Conservation (phyloP, 2,888 invertebrate genomes). For the Andrena flavipes region DNA sequence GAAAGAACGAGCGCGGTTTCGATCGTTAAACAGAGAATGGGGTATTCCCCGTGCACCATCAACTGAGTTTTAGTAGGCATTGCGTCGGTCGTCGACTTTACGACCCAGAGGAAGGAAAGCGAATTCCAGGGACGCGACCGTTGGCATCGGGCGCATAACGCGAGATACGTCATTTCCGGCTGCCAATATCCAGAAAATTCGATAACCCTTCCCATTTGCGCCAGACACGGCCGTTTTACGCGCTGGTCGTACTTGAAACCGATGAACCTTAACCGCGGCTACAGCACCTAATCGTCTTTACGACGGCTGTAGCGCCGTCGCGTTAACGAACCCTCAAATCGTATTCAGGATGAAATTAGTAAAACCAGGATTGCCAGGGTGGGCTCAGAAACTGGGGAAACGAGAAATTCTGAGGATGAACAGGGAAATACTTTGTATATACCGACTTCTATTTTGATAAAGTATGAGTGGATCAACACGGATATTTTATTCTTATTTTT, state of each 20-base stretch:
- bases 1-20: neutral
- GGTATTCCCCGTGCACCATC: neutral
- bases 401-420: neutral
- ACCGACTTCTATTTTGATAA: no score
- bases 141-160: constrained; percentile 8
- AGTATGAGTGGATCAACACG: no score
- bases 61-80: constrained; percentile 24
- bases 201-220: constrained; percentile 59
- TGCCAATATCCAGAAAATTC: constrained; percentile 60
- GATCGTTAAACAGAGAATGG: neutral
- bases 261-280: constrained; percentile 20
- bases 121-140: constrained; percentile 13
- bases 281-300: constrained; percentile 37
- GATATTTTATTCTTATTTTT: no score
- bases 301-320: constrained; percentile 23
- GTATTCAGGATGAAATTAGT: constrained; percentile 17
- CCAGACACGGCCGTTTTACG: constrained; percentile 10
- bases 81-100: constrained; percentile 29
- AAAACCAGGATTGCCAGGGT: neutral
- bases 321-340: constrained; percentile 45
- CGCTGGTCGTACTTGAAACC: constrained; percentile 2
- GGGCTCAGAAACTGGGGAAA: neutral
- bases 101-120: constrained; percentile 15
- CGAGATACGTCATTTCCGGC: constrained; percentile 33
- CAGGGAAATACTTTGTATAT: neutral